Percentiles rank a stretch among this genome's conserved stretches.
phyloP scores from a whole-genome alignment of 2,797 vertebrate genomes.

The Dryobates pubescens region DNA sequence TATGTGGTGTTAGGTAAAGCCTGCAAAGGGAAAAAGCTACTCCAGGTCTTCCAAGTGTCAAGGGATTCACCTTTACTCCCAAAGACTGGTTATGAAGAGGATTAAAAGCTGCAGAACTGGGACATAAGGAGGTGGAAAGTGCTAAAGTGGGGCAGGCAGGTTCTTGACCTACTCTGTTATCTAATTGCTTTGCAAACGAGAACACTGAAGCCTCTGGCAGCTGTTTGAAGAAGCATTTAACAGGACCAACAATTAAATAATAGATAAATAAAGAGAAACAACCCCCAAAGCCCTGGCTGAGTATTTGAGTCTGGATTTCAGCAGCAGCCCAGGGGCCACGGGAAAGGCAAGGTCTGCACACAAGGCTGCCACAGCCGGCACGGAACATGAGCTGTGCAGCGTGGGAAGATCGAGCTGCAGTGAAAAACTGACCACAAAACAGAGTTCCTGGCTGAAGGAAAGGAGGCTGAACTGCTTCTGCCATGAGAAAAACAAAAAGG shows the following conservation, averaged over 20 bases:
- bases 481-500: conserved; percentile 3
- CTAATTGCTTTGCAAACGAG: background rate
- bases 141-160: background rate
- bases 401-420: conserved; percentile 2
- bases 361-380: background rate
- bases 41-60: background rate
- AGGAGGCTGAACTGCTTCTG: background rate
- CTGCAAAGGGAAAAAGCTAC: background rate
- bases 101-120: background rate
- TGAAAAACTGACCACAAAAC: background rate
- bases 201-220: background rate
- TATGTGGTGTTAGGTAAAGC: background rate
- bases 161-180: background rate
- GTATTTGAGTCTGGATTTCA: background rate
- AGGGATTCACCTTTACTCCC: background rate
- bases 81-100: background rate
- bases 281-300: background rate
- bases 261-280: too few relatives aligned
- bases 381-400: background rate
- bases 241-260: too few relatives aligned
- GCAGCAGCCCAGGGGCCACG: background rate
- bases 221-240: background rate
- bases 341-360: background rate
- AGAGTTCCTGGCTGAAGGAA: background rate
- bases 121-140: background rate